These are phyloP conservation scores for Pogona vitticeps DNA, from an alignment of 2,113 vertebrate species.

Conservation along the genomic window DNA sequence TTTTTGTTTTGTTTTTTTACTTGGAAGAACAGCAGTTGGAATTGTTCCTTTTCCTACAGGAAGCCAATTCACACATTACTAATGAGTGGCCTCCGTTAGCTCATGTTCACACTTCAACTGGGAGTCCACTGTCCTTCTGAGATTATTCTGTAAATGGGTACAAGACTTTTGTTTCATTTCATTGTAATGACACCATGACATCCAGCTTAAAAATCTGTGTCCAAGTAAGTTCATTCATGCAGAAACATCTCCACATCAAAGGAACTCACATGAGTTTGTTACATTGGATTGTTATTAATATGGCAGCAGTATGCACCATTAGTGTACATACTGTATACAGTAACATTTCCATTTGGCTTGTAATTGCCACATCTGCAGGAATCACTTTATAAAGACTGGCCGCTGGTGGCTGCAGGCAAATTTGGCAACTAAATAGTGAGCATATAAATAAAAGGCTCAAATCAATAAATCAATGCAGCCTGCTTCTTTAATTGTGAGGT, in stretches of 20 bases:
- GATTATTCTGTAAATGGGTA: not conserved
- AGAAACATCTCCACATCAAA: not conserved
- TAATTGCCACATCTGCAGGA: not conserved
- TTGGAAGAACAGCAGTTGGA: not conserved
- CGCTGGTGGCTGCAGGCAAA: slow-evolving; percentile 19
- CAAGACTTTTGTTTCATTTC: not conserved
- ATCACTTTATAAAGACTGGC: slow-evolving; percentile 10
- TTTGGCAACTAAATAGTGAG: slow-evolving; percentile 1
- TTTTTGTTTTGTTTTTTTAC: no score
- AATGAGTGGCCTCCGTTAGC: not conserved
- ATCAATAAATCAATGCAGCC: not conserved
- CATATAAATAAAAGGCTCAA: not conserved
- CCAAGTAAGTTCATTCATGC: not conserved
- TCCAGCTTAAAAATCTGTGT: not conserved
- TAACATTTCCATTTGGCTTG: not conserved
- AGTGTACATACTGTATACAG: not conserved
- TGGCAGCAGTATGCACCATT: not conserved
- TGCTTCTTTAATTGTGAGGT: slow-evolving; percentile 21
- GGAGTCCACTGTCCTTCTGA: not conserved
- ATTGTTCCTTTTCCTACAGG: not conserved
- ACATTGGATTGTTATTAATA: not conserved
- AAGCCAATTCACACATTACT: not conserved
- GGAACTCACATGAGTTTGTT: not conserved
- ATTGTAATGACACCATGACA: not conserved
- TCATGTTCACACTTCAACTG: not conserved